Evolutionary conservation across 2,113 vertebrate species (phyloP), one percentile per base, ranked within the genome.

Genomic region (Silurus glanis): DNA sequence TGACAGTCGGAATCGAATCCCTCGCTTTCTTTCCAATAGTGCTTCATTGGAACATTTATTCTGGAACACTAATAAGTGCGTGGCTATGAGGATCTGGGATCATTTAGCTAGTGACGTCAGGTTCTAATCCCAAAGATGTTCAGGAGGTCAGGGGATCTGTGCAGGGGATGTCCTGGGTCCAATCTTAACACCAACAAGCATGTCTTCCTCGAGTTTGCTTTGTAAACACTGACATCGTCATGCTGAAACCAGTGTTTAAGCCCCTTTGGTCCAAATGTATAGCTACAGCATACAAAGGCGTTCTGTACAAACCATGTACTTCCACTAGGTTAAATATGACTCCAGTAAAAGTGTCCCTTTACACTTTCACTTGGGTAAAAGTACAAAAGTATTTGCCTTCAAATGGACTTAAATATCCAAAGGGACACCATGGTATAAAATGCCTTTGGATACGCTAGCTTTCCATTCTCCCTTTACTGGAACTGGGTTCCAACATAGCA

Each of bases 31-130:
- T 86, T 83, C 51, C 56, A 71, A 88, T 84, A 84, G 19, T 76
- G 82, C 16, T 83, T 45, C 47, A 82, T 82, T 72, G 37, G 80
- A 82, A 84, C 37, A 76, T 88, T 87, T 64, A 86, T 21, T 89
- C 76, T 64, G 80, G 87, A 83, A 89, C 87, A 85, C 87, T 72
- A 64, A 69, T 49, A 37, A 37, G 37, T 37, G 37, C 37, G 37
- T 37, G 37, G 37, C 37, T 37, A 9, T 66, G 62, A 1, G 23
- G 62, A 66, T 25, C 12, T 25, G 23, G n/a, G 23, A 9, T 9
- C 61, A 64, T 64, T n/a, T 9, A 64, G 61, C 61, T 10, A 67
- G 12, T 67, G 10, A 28, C n/a, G 1, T 28, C 12, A 6, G 25
- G 12, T 58, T 12, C 16, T 58, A 2, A 58, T 58, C 16, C 16